phyloP scores from a whole-genome alignment of 2,113 vertebrate species.

The Rissa tridactyla region DNA sequence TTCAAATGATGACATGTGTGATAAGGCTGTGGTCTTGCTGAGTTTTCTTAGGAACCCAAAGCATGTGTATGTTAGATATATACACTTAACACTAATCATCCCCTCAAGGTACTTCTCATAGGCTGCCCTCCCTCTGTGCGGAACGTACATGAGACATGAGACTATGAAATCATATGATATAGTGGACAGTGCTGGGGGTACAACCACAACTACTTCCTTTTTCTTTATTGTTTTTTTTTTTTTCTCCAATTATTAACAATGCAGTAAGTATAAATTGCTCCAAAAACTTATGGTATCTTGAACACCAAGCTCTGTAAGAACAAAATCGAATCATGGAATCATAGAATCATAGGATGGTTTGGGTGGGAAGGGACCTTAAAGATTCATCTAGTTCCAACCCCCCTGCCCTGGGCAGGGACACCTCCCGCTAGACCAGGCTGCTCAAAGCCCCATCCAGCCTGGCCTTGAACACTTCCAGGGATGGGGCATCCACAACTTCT shows the following conservation, averaged over 20 bases:
- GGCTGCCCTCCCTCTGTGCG: not conserved
- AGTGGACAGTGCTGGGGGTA: not conserved
- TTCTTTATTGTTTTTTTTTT: not conserved
- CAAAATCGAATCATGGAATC: not conserved
- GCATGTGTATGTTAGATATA: not conserved
- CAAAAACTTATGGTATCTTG: not conserved
- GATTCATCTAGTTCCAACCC: no score
- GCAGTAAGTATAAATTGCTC: not conserved
- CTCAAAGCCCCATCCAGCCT: no score
- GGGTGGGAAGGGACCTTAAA: no score
- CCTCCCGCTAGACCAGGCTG: no score
- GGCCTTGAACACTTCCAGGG: no score
- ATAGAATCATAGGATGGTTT: not conserved
- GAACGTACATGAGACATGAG: not conserved
- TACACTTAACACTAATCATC: not conserved
- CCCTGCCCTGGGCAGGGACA: no score
- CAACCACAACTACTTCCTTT: not conserved
- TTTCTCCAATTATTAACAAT: not conserved
- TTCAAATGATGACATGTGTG: not conserved
- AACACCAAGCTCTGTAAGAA: not conserved
- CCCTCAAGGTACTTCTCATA: not conserved
- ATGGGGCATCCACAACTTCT: no score
- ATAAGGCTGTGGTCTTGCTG: not conserved
- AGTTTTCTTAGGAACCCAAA: conserved; percentile 8
- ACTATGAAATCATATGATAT: not conserved